Evolutionary conservation across 2,888 invertebrate genomes (phyloP).

Genomic region (Halictus ligatus): DNA sequence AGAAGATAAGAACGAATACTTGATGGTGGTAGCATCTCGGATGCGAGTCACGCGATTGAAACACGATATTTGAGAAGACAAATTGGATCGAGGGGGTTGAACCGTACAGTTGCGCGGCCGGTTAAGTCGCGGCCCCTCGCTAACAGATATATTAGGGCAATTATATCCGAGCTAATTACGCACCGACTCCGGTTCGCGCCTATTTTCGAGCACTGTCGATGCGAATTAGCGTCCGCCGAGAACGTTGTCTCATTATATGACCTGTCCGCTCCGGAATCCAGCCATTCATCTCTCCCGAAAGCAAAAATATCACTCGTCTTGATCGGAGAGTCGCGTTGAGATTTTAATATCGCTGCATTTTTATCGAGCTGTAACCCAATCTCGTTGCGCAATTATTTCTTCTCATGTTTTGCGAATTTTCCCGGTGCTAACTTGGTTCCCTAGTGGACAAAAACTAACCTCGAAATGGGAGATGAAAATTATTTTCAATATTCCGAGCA

Average conservation of each 20-base stretch:
- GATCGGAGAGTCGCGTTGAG: neutral
- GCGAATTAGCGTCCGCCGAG: conserved; percentile 40
- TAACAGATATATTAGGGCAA: conserved; percentile 56
- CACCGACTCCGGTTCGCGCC: conserved; percentile 22
- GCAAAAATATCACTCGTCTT: conserved; percentile 1
- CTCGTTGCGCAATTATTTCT: neutral
- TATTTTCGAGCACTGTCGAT: conserved; percentile 51
- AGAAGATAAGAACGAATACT: conserved; percentile 3
- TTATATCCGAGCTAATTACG: conserved; percentile 61
- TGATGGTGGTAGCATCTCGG: neutral
- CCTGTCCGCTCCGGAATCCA: neutral
- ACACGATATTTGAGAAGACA: conserved; percentile 56
- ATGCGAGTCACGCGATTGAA: conserved; percentile 37
- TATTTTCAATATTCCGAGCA: neutral
- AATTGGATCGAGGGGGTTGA: conserved; percentile 48
- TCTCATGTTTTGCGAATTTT: neutral
- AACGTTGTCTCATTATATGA: conserved; percentile 9
- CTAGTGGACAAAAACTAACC: neutral
- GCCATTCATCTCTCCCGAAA: neutral
- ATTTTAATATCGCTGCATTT: neutral
- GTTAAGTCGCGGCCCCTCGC: conserved; percentile 26
- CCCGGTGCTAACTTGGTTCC: too few species aligned
- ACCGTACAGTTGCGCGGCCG: conserved; percentile 34
- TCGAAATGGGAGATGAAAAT: neutral
- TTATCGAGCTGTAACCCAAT: neutral